Evolutionary conservation across 2,797 vertebrate species (phyloP), one percentile per base, ranked within the genome.

Genomic region (Nannoperca australis): DNA sequence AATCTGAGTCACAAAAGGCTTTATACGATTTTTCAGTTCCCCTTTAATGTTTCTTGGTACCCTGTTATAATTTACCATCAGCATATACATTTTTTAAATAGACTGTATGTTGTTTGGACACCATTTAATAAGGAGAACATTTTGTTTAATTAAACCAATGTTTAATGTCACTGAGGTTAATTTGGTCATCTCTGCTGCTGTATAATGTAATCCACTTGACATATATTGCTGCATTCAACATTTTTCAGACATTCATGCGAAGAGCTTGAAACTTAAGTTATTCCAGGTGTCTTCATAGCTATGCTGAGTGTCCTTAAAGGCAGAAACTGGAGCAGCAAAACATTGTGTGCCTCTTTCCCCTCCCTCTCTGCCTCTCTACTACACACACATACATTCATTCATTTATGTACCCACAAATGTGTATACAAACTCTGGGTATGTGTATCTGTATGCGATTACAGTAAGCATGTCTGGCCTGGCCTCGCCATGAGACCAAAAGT

Each of bases 391-490:
- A 72, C 32, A 73, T 11, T 27, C 22, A 72, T 13, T 50, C 30
- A 73, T 15, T 13, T n/a, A 60, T 18, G 64, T 9, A 20, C 27
- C 51, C 42, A 64, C 18, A 64, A 42, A 54, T 22, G 20, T 51
- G 54, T 24, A 50, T 1, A 58, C 27, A 82, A 50, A 13, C 40
- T 44, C 3, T 9, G 24, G 45, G 66, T 69, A 67, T 79, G 68
- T 54, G 36, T 61, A 54, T 64, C 70, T 68, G 47, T 65, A 4
- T 34, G 75, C 59, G 66, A 78, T 85, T 79, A 84, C 60, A 83
- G 69, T 67, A 56, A 79, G 51, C 50, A 64, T 18, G 36, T 77
- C 22, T 68, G 47, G 56, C 38, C 70, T 61, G 56, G 58, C 24
- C 53, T 71, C 13, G 38, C 24, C 53, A 56, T 38, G 18, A 45